These are phyloP conservation scores for Periophthalmodon schlosseri DNA, from an alignment of 2,113 vertebrate genomes.

Conservation along the genomic window DNA sequence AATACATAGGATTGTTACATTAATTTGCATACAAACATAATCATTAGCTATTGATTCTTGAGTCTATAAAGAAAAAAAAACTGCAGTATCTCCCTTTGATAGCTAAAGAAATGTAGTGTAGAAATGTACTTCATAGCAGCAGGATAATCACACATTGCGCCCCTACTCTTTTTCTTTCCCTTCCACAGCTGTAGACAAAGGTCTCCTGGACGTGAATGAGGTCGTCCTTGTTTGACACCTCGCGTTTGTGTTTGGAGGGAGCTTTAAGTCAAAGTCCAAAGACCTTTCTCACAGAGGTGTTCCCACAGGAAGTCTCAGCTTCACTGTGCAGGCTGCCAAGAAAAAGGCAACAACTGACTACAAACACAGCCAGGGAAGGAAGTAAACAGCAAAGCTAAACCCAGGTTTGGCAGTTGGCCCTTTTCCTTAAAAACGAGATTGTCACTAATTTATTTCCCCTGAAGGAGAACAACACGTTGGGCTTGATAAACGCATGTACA, in stretches of 20 bases:
- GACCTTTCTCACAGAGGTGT: conserved; percentile 17
- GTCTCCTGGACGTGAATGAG: conserved; percentile 15
- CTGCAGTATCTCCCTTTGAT: neutral
- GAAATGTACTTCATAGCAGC: neutral
- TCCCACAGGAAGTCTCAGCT: conserved; percentile 32
- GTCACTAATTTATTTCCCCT: conserved; percentile 16
- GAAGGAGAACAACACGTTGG: conserved; percentile 7
- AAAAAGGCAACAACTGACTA: conserved; percentile 1
- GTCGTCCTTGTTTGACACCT: conserved; percentile 18
- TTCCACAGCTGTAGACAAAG: neutral
- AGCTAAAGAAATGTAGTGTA: neutral
- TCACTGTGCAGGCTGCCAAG: conserved; percentile 15
- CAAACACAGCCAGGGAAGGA: conserved; percentile 18
- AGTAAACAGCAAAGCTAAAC: conserved; percentile 11
- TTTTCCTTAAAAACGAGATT: conserved; percentile 11
- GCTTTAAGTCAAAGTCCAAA: conserved; percentile 7
- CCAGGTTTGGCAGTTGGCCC: conserved; percentile 14
- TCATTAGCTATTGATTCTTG: neutral
- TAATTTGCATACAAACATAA: neutral
- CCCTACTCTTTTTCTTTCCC: neutral
- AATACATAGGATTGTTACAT: too few species aligned
- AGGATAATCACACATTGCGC: neutral
- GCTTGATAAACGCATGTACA: conserved; percentile 16
- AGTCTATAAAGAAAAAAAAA: neutral
- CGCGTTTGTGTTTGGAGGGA: conserved; percentile 4